Percentiles rank a stretch among this genome's conserved stretches.
Conservation (phyloP, 2,113 vertebrate species). For the Lepidothrix coronata region DNA sequence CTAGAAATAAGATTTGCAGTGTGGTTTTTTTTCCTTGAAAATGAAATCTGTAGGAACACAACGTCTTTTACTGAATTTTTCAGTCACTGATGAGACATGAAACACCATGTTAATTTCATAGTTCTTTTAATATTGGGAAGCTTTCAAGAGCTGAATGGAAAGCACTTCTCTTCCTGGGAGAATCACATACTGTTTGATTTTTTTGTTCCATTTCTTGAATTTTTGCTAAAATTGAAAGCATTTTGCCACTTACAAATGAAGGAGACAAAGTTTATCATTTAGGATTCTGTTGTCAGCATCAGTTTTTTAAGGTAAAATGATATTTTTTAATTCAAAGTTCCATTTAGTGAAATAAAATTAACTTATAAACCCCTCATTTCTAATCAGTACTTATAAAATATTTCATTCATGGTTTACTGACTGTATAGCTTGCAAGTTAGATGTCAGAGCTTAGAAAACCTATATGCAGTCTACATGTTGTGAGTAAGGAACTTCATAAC, state of each 20-base stretch:
- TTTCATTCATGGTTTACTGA: neutral
- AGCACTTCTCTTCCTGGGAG: neutral
- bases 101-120: neutral
- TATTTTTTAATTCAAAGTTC: neutral
- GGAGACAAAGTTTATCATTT: neutral
- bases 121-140: neutral
- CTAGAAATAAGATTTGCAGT: neutral
- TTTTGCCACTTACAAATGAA: neutral
- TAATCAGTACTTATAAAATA: neutral
- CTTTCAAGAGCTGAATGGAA: neutral
- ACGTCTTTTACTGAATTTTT: neutral
- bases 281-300: neutral
- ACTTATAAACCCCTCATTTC: neutral
- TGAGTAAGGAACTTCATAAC: neutral
- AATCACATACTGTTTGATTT: neutral
- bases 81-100: neutral
- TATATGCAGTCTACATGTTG: neutral
- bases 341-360: neutral
- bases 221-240: neutral
- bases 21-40: neutral
- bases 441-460: neutral
- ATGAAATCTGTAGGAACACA: neutral
- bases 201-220: neutral
- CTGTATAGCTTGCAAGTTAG: neutral
- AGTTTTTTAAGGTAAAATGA: neutral